Conservation (phyloP, 2,797 vertebrate species). For the Gadopsis marmoratus region DNA sequence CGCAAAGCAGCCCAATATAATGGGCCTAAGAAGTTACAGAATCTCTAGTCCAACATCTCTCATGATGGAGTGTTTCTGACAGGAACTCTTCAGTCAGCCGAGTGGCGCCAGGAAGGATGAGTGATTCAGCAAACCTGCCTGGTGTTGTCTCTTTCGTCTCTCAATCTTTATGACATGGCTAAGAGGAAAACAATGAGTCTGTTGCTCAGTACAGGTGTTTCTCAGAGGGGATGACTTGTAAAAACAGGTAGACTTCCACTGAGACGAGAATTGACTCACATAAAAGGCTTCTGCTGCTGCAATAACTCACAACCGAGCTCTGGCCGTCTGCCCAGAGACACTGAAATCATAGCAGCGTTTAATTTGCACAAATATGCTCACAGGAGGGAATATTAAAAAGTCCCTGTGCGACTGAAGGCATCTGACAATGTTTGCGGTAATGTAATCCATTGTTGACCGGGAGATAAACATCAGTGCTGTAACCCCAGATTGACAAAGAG, state of each 20-base stretch:
- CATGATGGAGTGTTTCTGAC: conserved; percentile 85
- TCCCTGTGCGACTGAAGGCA: conserved; percentile 55
- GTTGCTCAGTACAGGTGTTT: conserved; percentile 83
- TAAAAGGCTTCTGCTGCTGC: conserved; percentile 74
- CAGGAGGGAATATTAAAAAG: conserved; percentile 41
- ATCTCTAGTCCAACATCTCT: conserved; percentile 81
- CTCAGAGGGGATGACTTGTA: conserved; percentile 84
- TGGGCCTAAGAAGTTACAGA: conserved; percentile 81
- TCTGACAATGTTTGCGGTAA: conserved; percentile 84
- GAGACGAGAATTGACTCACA: conserved; percentile 79
- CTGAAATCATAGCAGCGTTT: conserved; percentile 80
- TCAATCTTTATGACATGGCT: conserved; percentile 82
- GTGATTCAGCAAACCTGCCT: conserved; percentile 90
- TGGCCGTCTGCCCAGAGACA: conserved; percentile 80
- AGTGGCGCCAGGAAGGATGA: conserved; percentile 88
- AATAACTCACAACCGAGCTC: conserved; percentile 73
- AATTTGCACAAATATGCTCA: conserved; percentile 78
- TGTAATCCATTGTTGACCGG: conserved; percentile 83
- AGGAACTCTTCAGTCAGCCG: conserved; percentile 86
- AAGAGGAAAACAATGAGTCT: conserved; percentile 84
- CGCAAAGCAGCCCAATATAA: conserved; percentile 65
- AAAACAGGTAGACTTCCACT: conserved; percentile 86
- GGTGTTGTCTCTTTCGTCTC: conserved; percentile 83
- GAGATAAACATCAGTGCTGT: conserved; percentile 87
- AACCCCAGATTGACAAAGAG: conserved; percentile 77